phyloP scores from a whole-genome alignment of 2,888 invertebrate genomes.

The Nineta flava region DNA sequence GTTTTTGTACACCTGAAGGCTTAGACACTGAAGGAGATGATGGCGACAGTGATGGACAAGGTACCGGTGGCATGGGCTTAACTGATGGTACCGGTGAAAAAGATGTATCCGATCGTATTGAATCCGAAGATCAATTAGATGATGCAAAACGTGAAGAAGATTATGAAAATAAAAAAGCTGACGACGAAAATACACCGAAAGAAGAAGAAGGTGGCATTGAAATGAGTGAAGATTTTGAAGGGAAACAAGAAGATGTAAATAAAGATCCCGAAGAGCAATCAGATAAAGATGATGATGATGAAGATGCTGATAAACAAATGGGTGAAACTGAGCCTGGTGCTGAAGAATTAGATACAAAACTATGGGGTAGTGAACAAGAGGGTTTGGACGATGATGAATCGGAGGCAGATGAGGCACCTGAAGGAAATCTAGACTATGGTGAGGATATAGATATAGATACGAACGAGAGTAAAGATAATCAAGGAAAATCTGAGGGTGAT shows the following conservation, averaged over 20 bases:
- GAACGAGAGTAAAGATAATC: slow-evolving; percentile 26
- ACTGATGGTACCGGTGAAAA: slow-evolving; percentile 87
- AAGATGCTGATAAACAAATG: slow-evolving; percentile 86
- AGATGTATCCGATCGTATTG: slow-evolving; percentile 87
- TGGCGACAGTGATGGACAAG: slow-evolving; percentile 41
- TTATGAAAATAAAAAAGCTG: slow-evolving; percentile 47
- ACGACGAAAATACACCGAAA: slow-evolving; percentile 58
- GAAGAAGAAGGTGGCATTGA: slow-evolving; percentile 88
- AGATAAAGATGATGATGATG: slow-evolving; percentile 38
- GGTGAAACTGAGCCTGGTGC: slow-evolving; percentile 83
- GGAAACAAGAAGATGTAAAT: slow-evolving; percentile 54
- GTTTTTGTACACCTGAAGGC: slow-evolving; percentile 87
- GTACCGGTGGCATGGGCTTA: slow-evolving; percentile 59
- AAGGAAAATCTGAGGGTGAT: slow-evolving; percentile 43
- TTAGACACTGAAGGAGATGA: slow-evolving; percentile 35
- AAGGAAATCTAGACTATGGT: slow-evolving; percentile 24
- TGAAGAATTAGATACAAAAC: slow-evolving; percentile 63
- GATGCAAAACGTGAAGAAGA: slow-evolving; percentile 69
- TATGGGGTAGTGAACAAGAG: slow-evolving; percentile 75
- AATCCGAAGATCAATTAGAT: slow-evolving; percentile 81
- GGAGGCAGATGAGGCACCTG: slow-evolving; percentile 42
- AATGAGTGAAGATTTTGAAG: slow-evolving; percentile 93
- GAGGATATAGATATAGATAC: slow-evolving; percentile 19
- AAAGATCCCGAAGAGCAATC: slow-evolving; percentile 45
- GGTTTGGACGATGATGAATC: slow-evolving; percentile 42